Conservation (phyloP, 2,113 vertebrate genomes). For the Nettapus auritus region DNA sequence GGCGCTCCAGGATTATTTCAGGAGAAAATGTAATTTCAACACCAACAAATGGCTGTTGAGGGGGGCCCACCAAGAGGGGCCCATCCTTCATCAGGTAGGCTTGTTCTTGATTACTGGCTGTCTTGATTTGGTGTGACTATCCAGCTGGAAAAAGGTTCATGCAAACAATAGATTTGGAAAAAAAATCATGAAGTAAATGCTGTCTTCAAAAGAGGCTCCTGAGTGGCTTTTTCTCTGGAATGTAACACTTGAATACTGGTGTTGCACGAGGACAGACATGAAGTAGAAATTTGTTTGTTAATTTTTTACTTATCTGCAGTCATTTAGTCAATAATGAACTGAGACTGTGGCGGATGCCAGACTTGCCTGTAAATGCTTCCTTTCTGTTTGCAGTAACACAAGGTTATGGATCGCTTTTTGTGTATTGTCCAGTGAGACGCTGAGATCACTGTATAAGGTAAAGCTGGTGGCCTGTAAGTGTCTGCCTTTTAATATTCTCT, state of each 20-base stretch:
- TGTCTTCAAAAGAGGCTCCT: background rate
- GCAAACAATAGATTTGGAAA: background rate
- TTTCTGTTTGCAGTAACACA: background rate
- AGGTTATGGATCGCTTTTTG: accelerated
- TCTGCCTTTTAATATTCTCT: background rate
- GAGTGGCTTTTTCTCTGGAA: background rate
- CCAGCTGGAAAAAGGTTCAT: background rate
- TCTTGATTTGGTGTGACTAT: background rate
- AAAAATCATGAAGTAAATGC: background rate
- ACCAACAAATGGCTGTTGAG: background rate
- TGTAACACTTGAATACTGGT: background rate
- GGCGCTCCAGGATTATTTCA: background rate
- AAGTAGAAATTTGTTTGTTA: background rate
- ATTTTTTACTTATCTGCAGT: background rate
- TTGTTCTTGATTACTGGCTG: background rate
- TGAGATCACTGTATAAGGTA: background rate
- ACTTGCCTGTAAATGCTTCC: background rate
- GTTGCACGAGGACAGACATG: background rate
- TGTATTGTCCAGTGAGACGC: accelerated
- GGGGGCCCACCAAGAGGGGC: background rate
- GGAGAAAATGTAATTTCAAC: background rate
- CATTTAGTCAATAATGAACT: background rate
- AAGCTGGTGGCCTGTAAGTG: background rate
- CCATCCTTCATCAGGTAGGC: background rate
- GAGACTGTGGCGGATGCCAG: background rate